Conservation (phyloP, 2,888 invertebrate genomes). For the Macrophya annulata region DNA sequence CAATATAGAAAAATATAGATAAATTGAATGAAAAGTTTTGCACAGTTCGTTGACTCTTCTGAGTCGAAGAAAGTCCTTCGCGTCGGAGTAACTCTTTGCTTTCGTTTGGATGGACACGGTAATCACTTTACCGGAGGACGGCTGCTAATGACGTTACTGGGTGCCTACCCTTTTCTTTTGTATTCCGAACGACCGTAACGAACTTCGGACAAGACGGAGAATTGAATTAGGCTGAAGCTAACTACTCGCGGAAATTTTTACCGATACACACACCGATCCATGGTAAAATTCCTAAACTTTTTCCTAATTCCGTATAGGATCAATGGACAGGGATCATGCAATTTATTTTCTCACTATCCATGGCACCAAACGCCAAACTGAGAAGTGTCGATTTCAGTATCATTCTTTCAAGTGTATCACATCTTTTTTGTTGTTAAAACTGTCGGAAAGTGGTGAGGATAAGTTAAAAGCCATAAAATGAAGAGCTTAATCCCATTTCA, state of each 20-base stretch:
- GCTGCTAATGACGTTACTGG: slow-evolving; percentile 62
- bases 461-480: background rate
- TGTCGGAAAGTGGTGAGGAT: background rate
- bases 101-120: slow-evolving; percentile 63
- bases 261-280: slow-evolving; percentile 33
- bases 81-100: slow-evolving; percentile 58
- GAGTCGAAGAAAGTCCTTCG: slow-evolving; percentile 7
- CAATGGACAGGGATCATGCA: background rate
- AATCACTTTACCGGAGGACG: slow-evolving; percentile 62
- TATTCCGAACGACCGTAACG: slow-evolving; percentile 60
- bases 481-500: background rate
- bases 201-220: slow-evolving; percentile 58
- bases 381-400: background rate
- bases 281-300: background rate
- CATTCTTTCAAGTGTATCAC: background rate
- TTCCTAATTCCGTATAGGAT: background rate
- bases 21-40: slow-evolving; percentile 22
- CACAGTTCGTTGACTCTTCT: slow-evolving; percentile 29
- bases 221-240: slow-evolving; percentile 42
- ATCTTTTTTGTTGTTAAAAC: background rate
- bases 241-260: slow-evolving; percentile 41
- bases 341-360: background rate
- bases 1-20: background rate
- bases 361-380: too few species aligned
- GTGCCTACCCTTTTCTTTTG: slow-evolving; percentile 57